Evolutionary conservation across 2,113 vertebrate genomes (phyloP).

Genomic region (Antechinus stuartii): DNA sequence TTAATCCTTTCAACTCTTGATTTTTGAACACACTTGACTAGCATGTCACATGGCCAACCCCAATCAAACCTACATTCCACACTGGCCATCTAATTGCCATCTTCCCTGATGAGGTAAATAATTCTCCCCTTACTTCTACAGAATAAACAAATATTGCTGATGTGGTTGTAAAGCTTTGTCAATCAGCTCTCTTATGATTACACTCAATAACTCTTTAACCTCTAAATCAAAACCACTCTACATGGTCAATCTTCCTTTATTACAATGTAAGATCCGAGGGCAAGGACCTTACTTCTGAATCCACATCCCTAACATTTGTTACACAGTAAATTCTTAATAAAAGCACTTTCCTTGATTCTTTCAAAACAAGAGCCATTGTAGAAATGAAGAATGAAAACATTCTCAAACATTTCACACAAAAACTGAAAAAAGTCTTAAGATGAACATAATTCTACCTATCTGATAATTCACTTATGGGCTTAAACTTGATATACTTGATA

Average conservation of each 20-base stretch:
- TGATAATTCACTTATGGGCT: not conserved
- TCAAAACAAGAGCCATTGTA: not conserved
- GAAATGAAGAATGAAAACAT: not conserved
- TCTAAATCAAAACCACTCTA: not conserved
- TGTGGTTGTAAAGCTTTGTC: not conserved
- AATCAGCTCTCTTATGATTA: not conserved
- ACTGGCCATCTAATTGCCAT: not conserved
- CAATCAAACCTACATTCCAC: not conserved
- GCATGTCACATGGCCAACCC: not conserved
- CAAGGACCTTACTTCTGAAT: not conserved
- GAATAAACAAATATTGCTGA: not conserved
- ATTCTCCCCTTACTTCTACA: not conserved
- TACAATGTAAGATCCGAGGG: not conserved
- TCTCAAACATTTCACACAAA: not conserved
- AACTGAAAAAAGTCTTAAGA: not conserved
- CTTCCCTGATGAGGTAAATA: not conserved
- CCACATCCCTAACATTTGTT: not conserved
- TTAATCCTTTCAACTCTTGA: not conserved
- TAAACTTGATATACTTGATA: not conserved
- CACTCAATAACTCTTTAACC: not conserved
- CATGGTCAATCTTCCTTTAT: not conserved
- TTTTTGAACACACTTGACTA: not conserved
- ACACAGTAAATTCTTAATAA: not conserved
- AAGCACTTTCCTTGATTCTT: not conserved
- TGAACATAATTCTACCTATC: not conserved